phyloP scores from a whole-genome alignment of 2,888 invertebrate species.

The Pyralis farinalis region DNA sequence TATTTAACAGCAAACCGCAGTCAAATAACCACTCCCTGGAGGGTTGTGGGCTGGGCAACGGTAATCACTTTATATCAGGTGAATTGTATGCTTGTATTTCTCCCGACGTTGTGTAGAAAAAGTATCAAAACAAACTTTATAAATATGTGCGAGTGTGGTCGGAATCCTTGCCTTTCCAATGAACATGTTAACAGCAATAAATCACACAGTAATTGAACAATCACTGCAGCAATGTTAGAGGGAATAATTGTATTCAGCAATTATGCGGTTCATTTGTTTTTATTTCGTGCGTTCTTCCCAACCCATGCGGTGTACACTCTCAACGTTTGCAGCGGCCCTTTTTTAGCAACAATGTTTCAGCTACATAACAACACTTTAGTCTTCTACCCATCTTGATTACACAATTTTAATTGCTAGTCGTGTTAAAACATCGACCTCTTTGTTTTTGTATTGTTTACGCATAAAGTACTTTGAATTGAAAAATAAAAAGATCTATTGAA shows the following conservation, averaged over 20 bases:
- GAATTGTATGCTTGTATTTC: too few species aligned
- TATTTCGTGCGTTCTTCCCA: background rate
- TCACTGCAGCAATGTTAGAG: background rate
- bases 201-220: background rate
- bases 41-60: too few species aligned
- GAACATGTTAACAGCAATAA: background rate
- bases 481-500: too few species aligned
- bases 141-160: too few species aligned
- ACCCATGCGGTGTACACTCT: background rate
- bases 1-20: too few species aligned
- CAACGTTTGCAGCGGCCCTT: background rate
- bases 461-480: too few species aligned
- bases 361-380: background rate
- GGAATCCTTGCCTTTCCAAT: background rate
- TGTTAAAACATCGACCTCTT: constrained; percentile 6
- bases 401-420: background rate
- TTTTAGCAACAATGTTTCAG: background rate
- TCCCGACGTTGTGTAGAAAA: too few species aligned
- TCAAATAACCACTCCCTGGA: too few species aligned
- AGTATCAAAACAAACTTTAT: too few species aligned
- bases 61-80: too few species aligned
- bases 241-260: background rate
- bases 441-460: too few species aligned
- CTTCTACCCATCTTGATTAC: background rate
- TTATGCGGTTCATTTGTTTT: background rate